phyloP scores from a whole-genome alignment of 2,888 invertebrate genomes.

The Orthonychiurus folsomi region DNA sequence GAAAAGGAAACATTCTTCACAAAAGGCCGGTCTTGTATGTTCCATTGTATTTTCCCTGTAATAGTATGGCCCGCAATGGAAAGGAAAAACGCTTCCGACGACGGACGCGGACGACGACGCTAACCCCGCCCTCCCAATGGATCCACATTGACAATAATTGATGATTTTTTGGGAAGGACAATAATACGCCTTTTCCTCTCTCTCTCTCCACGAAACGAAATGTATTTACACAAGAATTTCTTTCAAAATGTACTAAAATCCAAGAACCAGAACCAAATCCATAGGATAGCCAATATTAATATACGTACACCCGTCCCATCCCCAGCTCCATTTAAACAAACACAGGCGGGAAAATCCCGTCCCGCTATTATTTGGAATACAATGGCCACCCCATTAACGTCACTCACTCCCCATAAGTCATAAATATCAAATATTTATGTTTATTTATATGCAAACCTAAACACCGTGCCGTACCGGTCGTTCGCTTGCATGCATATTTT shows the following conservation, averaged over 20 bases:
- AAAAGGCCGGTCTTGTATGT: not conserved
- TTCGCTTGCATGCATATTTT: too few relatives aligned
- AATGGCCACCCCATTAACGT: not conserved
- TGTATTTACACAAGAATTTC: too few relatives aligned
- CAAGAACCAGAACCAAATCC: too few relatives aligned
- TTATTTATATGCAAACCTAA: too few relatives aligned
- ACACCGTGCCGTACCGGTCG: too few relatives aligned
- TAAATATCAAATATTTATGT: not conserved
- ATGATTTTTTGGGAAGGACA: not conserved
- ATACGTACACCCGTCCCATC: too few relatives aligned
- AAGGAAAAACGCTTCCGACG: not conserved
- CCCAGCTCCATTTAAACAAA: not conserved
- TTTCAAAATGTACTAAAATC: too few relatives aligned
- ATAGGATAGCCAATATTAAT: too few relatives aligned
- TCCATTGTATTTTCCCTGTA: not conserved
- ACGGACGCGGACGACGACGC: too few relatives aligned
- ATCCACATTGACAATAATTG: not conserved
- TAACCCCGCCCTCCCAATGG: too few relatives aligned
- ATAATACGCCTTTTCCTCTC: not conserved
- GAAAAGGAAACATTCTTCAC: not conserved
- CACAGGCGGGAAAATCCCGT: not conserved
- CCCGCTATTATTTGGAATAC: not conserved
- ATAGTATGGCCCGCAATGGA: too few relatives aligned
- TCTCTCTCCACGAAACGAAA: too few relatives aligned
- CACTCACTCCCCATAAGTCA: not conserved